phyloP scores from a whole-genome alignment of 92 coral and sea anemone species.

The Phenganax stokvisi region DNA sequence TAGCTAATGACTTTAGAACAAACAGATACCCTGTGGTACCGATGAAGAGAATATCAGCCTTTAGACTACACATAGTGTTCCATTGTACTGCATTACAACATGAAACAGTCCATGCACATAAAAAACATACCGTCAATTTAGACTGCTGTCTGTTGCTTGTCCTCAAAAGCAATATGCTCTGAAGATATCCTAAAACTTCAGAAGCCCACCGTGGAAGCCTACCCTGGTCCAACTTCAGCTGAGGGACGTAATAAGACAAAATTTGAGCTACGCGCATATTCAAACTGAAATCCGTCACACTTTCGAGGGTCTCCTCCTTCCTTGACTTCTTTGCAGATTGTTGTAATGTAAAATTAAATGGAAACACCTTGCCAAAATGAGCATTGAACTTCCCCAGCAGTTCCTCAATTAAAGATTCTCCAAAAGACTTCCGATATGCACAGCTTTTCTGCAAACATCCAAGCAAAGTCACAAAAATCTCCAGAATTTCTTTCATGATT shows the following conservation, averaged over 20 bases:
- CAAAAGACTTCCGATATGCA: conserved; percentile 4
- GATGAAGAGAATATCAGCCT: too few species aligned
- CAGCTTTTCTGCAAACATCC: conserved; percentile 33
- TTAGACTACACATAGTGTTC: too few species aligned
- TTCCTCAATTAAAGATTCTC: conserved; percentile 32
- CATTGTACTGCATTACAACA: too few species aligned
- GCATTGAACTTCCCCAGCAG: conserved; percentile 57
- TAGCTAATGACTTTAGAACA: too few species aligned
- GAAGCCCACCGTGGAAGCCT: conserved; percentile 16
- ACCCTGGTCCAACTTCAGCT: neutral
- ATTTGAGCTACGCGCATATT: conserved; percentile 13
- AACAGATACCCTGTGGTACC: too few species aligned
- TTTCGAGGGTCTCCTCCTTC: conserved; percentile 48
- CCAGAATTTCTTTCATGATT: conserved; percentile 59
- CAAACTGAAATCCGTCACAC: conserved; percentile 22
- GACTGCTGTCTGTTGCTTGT: conserved; percentile 7
- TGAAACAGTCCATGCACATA: too few species aligned
- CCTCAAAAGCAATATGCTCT: neutral
- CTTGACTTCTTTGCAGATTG: conserved; percentile 29
- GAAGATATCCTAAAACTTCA: neutral
- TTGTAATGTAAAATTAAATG: conserved; percentile 41
- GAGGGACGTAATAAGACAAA: conserved; percentile 4
- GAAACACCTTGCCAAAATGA: conserved; percentile 73
- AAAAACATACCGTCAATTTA: neutral
- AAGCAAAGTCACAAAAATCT: conserved; percentile 61